Conservation (phyloP, 2,888 invertebrate genomes). For the Drosophila helvetica region DNA sequence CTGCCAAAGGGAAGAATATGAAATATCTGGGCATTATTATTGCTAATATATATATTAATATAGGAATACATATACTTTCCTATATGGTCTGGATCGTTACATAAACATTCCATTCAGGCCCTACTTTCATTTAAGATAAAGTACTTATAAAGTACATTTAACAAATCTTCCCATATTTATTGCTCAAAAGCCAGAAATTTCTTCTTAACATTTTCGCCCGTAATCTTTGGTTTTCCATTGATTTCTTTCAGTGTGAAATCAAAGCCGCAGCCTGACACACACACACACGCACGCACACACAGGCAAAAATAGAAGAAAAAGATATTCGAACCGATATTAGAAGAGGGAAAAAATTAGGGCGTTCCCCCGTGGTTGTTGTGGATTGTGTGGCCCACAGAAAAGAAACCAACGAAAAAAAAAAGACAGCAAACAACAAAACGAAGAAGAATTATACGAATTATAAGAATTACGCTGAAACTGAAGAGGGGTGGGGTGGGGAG, state of each 20-base stretch:
- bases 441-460: conserved; percentile 62
- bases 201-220: no score
- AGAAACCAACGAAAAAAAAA: conserved; percentile 27
- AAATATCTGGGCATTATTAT: background rate
- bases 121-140: no score
- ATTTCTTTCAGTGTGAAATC: conserved; percentile 46
- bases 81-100: no score
- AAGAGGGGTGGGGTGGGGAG: conserved; percentile 39
- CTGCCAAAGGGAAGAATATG: background rate
- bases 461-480: conserved; percentile 72
- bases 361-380: conserved; percentile 44
- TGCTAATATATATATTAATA: no score
- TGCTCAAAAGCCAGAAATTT: no score
- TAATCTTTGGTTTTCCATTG: background rate
- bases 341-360: conserved; percentile 58
- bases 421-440: conserved; percentile 17
- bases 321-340: conserved; percentile 55
- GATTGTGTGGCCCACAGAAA: conserved; percentile 58
- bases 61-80: no score
- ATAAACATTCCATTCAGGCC: no score
- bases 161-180: no score
- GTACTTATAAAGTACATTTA: no score
- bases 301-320: conserved; percentile 18
- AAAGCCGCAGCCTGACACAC: conserved; percentile 6
- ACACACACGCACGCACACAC: conserved; percentile 15